Percentiles rank a stretch among this genome's conserved stretches.
These are phyloP conservation scores for Hypanus sabinus DNA, from an alignment of 2,113 vertebrate genomes.

Conservation along the genomic window DNA sequence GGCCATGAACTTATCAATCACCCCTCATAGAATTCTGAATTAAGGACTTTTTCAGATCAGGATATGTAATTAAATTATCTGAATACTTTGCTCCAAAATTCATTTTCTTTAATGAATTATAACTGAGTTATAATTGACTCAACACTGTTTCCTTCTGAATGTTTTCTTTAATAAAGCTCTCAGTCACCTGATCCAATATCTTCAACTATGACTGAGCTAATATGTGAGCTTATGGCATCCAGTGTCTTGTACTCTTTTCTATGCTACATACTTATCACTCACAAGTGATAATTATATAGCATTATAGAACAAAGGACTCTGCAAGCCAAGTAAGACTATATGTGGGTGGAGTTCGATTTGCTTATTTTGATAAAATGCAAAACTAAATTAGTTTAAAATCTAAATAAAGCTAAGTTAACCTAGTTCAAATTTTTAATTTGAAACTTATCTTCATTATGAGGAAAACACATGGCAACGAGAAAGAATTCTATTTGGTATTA, in stretches of 20 bases:
- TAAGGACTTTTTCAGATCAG: slow-evolving; percentile 3
- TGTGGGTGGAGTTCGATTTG: not conserved
- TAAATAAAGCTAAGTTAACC: not conserved
- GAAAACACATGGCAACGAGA: not conserved
- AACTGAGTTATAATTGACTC: not conserved
- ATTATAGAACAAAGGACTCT: not conserved
- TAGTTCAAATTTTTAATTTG: not conserved
- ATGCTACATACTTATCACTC: no score
- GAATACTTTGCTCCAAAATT: not conserved
- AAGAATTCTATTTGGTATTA: no score
- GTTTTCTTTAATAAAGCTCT: no score
- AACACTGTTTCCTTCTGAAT: no score
- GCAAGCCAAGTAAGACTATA: not conserved
- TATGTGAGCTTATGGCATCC: no score
- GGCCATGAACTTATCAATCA: no score
- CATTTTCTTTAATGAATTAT: not conserved
- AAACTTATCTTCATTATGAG: not conserved
- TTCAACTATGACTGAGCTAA: no score
- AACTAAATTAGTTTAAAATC: not conserved
- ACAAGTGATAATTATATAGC: no score
- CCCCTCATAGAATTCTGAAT: not conserved
- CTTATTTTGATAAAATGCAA: not conserved
- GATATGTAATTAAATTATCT: not conserved
- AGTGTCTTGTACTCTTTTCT: no score
- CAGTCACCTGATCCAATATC: no score